Percentiles rank a stretch among this genome's conserved stretches.
These are phyloP conservation scores for Drosophila anceps DNA, from an alignment of 2,888 invertebrate species.

Conservation along the genomic window DNA sequence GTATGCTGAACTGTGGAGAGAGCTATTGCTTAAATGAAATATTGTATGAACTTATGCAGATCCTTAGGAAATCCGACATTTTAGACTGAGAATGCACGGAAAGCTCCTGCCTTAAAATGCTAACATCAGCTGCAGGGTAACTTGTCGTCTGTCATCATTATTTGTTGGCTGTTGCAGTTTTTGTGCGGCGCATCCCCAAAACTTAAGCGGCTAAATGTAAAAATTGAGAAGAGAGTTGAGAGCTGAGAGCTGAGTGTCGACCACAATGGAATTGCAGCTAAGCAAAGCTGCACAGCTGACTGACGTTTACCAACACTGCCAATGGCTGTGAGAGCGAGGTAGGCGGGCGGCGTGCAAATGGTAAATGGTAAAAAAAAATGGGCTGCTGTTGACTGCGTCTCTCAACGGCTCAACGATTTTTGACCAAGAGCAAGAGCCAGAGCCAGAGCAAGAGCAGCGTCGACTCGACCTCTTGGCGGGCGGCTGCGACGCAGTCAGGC, in stretches of 20 bases:
- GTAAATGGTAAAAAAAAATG: slow-evolving; percentile 27
- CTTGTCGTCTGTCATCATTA: background rate
- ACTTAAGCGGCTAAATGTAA: background rate
- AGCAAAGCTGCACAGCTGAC: slow-evolving; percentile 64
- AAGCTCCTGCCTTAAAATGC: background rate
- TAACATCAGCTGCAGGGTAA: slow-evolving; percentile 4
- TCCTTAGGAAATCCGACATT: background rate
- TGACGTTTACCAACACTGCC: slow-evolving; percentile 64
- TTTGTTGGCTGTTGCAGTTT: slow-evolving; percentile 2
- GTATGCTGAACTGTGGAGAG: background rate
- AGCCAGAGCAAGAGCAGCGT: slow-evolving; percentile 35
- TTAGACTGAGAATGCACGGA: background rate
- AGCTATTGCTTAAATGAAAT: background rate
- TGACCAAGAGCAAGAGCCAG: slow-evolving; percentile 68
- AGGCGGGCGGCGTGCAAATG: background rate
- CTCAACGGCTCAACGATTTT: slow-evolving; percentile 82
- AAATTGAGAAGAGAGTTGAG: slow-evolving; percentile 2
- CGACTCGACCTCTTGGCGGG: slow-evolving; percentile 65
- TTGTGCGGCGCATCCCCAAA: slow-evolving; percentile 44
- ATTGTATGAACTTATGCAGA: background rate
- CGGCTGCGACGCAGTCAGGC: slow-evolving; percentile 72
- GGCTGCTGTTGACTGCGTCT: slow-evolving; percentile 51
- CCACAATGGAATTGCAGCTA: slow-evolving; percentile 46
- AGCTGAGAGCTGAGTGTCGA: slow-evolving; percentile 4
- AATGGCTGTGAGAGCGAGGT: background rate